Conservation (phyloP, 2,797 vertebrate species). For the Odontamblyopus lacepedii region DNA sequence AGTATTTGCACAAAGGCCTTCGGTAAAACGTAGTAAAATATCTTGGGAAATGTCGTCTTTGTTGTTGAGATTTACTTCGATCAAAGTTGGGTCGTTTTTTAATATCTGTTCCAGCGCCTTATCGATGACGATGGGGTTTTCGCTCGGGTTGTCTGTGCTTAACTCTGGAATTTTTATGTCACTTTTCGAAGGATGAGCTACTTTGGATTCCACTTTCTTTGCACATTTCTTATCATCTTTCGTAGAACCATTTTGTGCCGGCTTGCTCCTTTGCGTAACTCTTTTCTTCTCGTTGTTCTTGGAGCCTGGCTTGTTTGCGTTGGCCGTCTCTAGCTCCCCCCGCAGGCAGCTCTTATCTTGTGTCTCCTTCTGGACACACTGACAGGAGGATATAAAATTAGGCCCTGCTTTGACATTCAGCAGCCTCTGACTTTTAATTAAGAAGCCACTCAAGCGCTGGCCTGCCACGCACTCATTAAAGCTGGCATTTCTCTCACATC, state of each 20-base stretch:
- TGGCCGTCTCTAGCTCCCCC: slow-evolving; percentile 74
- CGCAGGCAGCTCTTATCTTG: slow-evolving; percentile 69
- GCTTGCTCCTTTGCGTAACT: slow-evolving; percentile 41
- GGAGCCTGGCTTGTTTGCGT: slow-evolving; percentile 64
- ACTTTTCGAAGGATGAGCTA: slow-evolving; percentile 13
- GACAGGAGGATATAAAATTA: slow-evolving; percentile 63
- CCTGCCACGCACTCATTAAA: slow-evolving; percentile 32
- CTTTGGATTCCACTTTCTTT: slow-evolving; percentile 28
- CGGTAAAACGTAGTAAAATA: slow-evolving; percentile 82
- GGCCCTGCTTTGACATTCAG: slow-evolving; percentile 45
- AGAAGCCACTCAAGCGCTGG: slow-evolving; percentile 13
- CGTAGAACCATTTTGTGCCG: slow-evolving; percentile 34
- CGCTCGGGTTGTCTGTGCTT: slow-evolving; percentile 72
- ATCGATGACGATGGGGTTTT: slow-evolving; percentile 84
- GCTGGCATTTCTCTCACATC: slow-evolving; percentile 39
- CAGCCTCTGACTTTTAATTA: slow-evolving; percentile 51
- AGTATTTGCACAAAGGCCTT: slow-evolving; percentile 84
- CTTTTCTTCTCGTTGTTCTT: slow-evolving; percentile 74
- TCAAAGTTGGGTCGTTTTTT: slow-evolving; percentile 76
- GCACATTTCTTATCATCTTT: slow-evolving; percentile 49
- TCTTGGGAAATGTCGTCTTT: slow-evolving; percentile 87
- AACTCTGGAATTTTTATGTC: slow-evolving; percentile 21
- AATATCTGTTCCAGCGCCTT: slow-evolving; percentile 84
- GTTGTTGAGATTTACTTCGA: slow-evolving; percentile 90
- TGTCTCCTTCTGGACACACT: slow-evolving; percentile 64